Base-by-base conservation (phyloP, 1,140 invertebrate genomes). In the Atta texana region DNA sequence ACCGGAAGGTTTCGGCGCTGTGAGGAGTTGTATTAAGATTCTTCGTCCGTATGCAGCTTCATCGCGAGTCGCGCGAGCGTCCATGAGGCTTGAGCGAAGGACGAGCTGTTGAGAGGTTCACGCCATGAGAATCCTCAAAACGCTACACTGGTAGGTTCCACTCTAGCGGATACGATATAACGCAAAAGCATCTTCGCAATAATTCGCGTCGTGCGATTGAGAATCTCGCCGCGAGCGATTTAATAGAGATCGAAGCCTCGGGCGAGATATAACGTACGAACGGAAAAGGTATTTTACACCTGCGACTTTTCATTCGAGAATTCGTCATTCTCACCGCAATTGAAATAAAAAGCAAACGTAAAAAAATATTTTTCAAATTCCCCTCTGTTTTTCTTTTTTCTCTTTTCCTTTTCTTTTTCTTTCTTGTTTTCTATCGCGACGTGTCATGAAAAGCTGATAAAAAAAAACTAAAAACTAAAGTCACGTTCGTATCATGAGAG, bases 41-140 rank as follows among this genome's bases (percentile, higher is more conserved):
- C 89, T 88, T 91, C 87, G 91, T 69, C 90, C 87, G 92, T 93
- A 49, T 14, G 89, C 72, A 75, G 82, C 69, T 74, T 69, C 61
- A 49, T 87, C 82, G 64, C 89, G 85, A 93, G 92, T 92, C 91
- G 90, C 90, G 89, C 85, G 68, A 87, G 86, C 89, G 88, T 89
- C 89, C 85, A 90, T 90, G 24, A 24, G 24, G 24, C 24, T 24
- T 24, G 24, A 24, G 88, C 89, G 88, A 89, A 91, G 86, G 90
- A 88, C 87, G 85, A 89, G 85, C 88, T 69, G 89, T 90, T 78
- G 84, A 90, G 80, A 84, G 78, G 68, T 88, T 89, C 92, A 93
- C 94, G 94, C 94, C 94, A 95, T 95, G 95, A 95, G 94, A 94
- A 95, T 95, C 90, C 94, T 95, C 68, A 95, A 95, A 93, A 94